Conservation (phyloP, 2,888 invertebrate genomes). For the Drosophila quasianomalipes region DNA sequence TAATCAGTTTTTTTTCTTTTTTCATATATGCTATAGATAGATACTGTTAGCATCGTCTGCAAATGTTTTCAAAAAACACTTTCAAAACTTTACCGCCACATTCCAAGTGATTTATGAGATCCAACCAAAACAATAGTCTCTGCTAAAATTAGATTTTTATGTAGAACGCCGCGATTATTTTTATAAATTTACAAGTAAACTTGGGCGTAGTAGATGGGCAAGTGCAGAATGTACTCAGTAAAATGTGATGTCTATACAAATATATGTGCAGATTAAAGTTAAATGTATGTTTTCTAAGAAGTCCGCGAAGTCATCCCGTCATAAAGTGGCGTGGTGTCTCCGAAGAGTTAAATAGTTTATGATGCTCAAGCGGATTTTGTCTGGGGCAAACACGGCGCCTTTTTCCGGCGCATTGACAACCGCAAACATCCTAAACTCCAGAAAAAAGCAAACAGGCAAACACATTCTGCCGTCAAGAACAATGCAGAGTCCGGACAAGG, state of each 20-base stretch:
- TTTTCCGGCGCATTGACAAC: conserved; percentile 37
- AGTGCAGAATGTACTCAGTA: neutral
- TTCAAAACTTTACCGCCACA: conserved; percentile 24
- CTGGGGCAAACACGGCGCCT: conserved; percentile 42
- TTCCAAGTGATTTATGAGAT: conserved; percentile 45
- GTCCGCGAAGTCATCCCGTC: conserved; percentile 22
- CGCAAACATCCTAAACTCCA: conserved; percentile 56
- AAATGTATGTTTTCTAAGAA: conserved; percentile 11
- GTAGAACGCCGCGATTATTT: conserved; percentile 1
- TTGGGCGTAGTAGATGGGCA: neutral
- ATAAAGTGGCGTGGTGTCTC: conserved; percentile 31
- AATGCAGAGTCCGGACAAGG: conserved; percentile 38
- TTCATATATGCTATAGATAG: neutral
- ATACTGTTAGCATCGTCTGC: neutral
- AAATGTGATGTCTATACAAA: neutral
- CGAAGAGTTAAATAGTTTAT: conserved; percentile 54
- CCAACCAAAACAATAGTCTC: conserved; percentile 28
- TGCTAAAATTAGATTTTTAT: conserved; percentile 53
- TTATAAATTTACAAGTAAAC: neutral
- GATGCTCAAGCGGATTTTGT: conserved; percentile 42
- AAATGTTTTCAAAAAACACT: conserved; percentile 23
- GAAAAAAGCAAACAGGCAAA: conserved; percentile 39
- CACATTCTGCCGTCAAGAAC: conserved; percentile 29
- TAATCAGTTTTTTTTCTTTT: neutral
- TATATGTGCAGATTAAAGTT: conserved; percentile 2